Conservation (phyloP, 2,888 invertebrate species). For the Eupithecia exiguata region DNA sequence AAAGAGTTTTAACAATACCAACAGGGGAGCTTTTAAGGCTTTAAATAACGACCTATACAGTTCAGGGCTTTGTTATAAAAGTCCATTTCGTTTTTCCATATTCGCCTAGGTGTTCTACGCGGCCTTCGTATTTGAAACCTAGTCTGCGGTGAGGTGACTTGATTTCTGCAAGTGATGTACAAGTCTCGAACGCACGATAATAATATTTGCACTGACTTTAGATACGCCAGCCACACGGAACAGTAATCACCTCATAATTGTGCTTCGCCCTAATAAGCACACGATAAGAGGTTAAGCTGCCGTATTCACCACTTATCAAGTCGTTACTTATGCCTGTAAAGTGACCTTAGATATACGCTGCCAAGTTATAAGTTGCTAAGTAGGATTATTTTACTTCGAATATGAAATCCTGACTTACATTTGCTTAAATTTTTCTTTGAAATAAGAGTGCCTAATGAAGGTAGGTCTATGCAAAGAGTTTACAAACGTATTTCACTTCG, state of each 20-base stretch:
- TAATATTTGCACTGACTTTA: neutral
- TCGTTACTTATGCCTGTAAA: slow-evolving; percentile 1
- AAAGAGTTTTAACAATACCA: neutral
- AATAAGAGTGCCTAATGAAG: neutral
- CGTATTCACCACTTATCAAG: slow-evolving; percentile 17
- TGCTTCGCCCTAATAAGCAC: slow-evolving; percentile 30
- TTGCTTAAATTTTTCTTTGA: neutral
- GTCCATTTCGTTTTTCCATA: neutral
- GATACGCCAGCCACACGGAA: neutral
- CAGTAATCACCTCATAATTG: slow-evolving; percentile 1
- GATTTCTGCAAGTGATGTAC: too few relatives aligned
- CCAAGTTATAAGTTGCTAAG: neutral
- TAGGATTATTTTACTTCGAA: neutral
- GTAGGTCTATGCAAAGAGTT: neutral
- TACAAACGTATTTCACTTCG: slow-evolving; percentile 4
- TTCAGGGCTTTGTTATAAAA: neutral
- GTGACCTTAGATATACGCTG: neutral
- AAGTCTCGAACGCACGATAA: neutral
- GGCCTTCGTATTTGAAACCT: neutral
- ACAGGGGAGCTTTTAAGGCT: neutral
- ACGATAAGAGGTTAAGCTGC: slow-evolving; percentile 1
- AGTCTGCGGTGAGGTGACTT: too few relatives aligned
- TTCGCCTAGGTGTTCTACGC: neutral
- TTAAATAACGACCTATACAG: neutral
- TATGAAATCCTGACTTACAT: neutral